Evolutionary conservation across 2,797 vertebrate genomes (phyloP).

Genomic region (Sardinella longiceps): DNA sequence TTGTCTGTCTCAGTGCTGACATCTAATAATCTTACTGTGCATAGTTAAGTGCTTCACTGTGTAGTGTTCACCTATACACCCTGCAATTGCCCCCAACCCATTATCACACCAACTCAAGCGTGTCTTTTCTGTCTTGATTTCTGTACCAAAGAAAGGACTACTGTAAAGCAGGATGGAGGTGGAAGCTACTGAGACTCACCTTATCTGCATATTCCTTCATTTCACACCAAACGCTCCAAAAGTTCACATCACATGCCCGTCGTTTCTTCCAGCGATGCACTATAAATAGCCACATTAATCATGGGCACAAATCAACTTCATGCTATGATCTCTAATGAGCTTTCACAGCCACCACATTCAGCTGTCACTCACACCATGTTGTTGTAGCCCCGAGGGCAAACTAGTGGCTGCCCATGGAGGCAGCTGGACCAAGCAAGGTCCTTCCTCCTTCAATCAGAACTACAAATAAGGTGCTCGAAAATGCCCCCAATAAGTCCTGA

Average conservation of each 20-base stretch:
- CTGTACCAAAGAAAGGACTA: neutral
- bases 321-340: constrained; percentile 20
- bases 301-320: neutral
- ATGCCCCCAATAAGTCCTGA: no score
- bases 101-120: neutral
- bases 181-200: neutral
- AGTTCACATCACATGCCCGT: neutral
- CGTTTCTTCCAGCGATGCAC: neutral
- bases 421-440: neutral
- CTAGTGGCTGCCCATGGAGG: neutral
- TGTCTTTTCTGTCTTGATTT: neutral
- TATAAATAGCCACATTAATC: constrained; percentile 16
- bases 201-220: neutral
- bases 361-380: neutral
- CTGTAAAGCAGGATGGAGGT: neutral
- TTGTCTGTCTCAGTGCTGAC: neutral
- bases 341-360: neutral
- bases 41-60: neutral
- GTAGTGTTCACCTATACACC: no score
- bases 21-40: neutral
- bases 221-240: neutral
- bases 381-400: neutral
- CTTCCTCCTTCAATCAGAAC: neutral
- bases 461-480: no score
- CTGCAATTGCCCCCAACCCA: neutral